Percentiles rank a stretch among this genome's conserved stretches.
Conservation (phyloP, 2,888 invertebrate species). For the Leucoma salicis region DNA sequence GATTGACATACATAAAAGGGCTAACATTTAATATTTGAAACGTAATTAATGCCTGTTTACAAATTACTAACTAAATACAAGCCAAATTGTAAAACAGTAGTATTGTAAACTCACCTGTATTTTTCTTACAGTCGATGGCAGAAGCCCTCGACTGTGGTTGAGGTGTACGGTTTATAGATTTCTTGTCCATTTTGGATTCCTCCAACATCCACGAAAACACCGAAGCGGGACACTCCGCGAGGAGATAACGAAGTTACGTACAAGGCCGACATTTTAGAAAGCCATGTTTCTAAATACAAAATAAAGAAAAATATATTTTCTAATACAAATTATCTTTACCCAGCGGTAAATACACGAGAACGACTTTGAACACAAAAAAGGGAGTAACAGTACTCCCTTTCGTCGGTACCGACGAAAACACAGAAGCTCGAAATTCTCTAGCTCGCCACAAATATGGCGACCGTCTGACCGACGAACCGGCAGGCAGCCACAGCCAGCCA, state of each 20-base stretch:
- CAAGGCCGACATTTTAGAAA: slow-evolving; percentile 90
- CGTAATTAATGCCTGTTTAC: not conserved
- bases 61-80: not conserved
- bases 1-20: no score
- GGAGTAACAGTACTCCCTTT: slow-evolving; percentile 85
- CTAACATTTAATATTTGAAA: not conserved
- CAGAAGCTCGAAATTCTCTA: slow-evolving; percentile 65
- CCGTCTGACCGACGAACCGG: slow-evolving; percentile 81
- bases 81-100: not conserved
- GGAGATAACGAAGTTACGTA: slow-evolving; percentile 86
- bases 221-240: slow-evolving; percentile 85
- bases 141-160: slow-evolving; percentile 87
- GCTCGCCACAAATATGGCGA: slow-evolving; percentile 88
- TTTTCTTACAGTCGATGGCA: slow-evolving; percentile 88
- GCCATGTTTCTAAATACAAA: slow-evolving; percentile 87
- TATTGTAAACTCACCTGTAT: slow-evolving; percentile 83
- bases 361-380: slow-evolving; percentile 67
- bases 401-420: slow-evolving; percentile 85
- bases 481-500: slow-evolving; percentile 62
- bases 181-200: slow-evolving; percentile 88
- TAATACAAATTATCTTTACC: slow-evolving; percentile 55
- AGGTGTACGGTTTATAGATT: slow-evolving; percentile 85
- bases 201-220: slow-evolving; percentile 79
- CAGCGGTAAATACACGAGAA: slow-evolving; percentile 53
- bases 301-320: slow-evolving; percentile 76